phyloP scores from a whole-genome alignment of 1,140 invertebrate genomes.

The Drosophila subobscura region DNA sequence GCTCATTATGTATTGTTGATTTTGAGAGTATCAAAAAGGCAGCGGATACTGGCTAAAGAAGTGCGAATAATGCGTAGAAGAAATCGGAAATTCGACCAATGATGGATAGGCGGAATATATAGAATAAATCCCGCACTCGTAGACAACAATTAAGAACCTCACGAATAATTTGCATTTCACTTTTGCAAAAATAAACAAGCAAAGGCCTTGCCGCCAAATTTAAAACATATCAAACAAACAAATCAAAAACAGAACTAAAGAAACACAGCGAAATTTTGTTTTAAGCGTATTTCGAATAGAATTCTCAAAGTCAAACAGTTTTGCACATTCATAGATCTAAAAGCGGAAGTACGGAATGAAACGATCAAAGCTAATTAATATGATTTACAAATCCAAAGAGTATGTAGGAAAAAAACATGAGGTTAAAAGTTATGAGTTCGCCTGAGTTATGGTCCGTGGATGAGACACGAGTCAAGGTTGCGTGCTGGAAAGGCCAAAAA shows the following conservation, averaged over 20 bases:
- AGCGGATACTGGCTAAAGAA: too few species aligned
- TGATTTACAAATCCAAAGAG: slow-evolving; percentile 43
- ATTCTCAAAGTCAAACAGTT: slow-evolving; percentile 50
- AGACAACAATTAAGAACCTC: too few species aligned
- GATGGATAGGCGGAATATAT: slow-evolving; percentile 8
- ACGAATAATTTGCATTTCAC: slow-evolving; percentile 49
- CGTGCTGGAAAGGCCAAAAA: slow-evolving; percentile 15
- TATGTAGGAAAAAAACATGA: slow-evolving; percentile 23
- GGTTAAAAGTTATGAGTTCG: slow-evolving; percentile 35
- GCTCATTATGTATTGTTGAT: slow-evolving; percentile 44
- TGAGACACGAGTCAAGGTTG: slow-evolving; percentile 29
- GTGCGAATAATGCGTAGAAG: neutral
- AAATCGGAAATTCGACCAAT: slow-evolving; percentile 4
- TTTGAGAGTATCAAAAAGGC: neutral
- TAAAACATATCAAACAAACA: slow-evolving; percentile 70
- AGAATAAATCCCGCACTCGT: slow-evolving; percentile 5
- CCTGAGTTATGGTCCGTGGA: slow-evolving; percentile 8
- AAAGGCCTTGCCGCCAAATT: slow-evolving; percentile 61
- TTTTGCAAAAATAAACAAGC: slow-evolving; percentile 44
- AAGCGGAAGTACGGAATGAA: slow-evolving; percentile 36
- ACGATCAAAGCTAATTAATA: slow-evolving; percentile 51
- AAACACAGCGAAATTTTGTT: slow-evolving; percentile 29
- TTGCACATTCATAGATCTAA: slow-evolving; percentile 26
- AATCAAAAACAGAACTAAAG: slow-evolving; percentile 65
- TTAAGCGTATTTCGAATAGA: slow-evolving; percentile 19